Evolutionary conservation across 2,113 vertebrate species (phyloP).

Genomic region (Rana temporaria): DNA sequence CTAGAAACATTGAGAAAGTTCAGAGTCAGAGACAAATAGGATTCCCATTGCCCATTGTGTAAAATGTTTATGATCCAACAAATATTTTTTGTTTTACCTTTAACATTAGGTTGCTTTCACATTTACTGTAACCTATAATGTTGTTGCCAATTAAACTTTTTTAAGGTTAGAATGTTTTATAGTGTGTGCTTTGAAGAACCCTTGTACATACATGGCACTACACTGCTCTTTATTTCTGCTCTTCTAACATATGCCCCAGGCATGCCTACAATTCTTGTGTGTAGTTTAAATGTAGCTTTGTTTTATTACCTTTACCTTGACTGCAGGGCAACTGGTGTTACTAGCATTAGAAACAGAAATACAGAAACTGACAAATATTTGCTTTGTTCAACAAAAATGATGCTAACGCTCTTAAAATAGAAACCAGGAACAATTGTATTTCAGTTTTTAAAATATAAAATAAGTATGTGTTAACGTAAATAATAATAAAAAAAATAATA

Average conservation of each 20-base stretch:
- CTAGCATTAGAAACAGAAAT: not conserved
- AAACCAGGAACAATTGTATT: not conserved
- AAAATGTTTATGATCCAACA: too few relatives aligned
- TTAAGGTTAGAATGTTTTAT: not conserved
- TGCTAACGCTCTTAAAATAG: not conserved
- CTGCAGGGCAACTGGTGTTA: not conserved
- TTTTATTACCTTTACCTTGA: not conserved
- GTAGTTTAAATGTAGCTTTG: not conserved
- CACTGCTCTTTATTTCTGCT: not conserved
- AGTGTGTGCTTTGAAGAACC: not conserved
- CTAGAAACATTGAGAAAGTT: too few relatives aligned
- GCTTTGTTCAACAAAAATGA: not conserved
- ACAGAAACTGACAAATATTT: not conserved
- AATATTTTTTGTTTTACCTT: too few relatives aligned
- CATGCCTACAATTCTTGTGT: conserved; percentile 9
- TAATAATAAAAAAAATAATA: too few relatives aligned
- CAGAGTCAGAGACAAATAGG: too few relatives aligned
- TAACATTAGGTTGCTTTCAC: too few relatives aligned
- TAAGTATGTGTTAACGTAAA: too few relatives aligned
- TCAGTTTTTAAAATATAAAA: too few relatives aligned
- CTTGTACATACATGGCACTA: not conserved
- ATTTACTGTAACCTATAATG: too few relatives aligned
- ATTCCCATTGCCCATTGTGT: too few relatives aligned
- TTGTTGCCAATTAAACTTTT: too few relatives aligned
- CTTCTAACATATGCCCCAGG: conserved; percentile 10